These are phyloP conservation scores for Rotaria socialis DNA, from an alignment of 2,888 invertebrate species.

Conservation along the genomic window DNA sequence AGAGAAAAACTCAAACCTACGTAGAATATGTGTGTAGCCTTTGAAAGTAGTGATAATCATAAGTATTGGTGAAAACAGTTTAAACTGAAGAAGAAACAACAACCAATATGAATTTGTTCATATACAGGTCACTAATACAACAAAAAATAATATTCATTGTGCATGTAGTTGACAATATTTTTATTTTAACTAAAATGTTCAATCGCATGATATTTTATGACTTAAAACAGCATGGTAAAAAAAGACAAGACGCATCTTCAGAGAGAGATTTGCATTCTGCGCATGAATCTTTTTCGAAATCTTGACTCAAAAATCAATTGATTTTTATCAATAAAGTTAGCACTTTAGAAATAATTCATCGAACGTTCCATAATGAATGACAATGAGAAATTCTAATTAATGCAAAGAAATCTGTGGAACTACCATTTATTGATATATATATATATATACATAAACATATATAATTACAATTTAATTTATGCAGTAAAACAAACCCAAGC, in stretches of 20 bases:
- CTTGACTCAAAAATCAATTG: too few species aligned
- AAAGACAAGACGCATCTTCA: not conserved
- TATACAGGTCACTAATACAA: not conserved
- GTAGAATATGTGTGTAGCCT: not conserved
- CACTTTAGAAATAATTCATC: too few species aligned
- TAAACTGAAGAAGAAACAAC: not conserved
- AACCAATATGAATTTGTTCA: not conserved
- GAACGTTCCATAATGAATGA: too few species aligned
- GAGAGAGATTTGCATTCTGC: too few species aligned
- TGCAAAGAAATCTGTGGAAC: not conserved
- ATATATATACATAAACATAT: not conserved
- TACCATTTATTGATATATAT: not conserved
- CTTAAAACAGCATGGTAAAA: not conserved
- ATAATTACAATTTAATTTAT: not conserved
- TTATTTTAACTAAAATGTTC: not conserved
- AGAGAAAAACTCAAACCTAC: not conserved
- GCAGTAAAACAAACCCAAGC: not conserved
- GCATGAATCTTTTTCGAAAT: too few species aligned
- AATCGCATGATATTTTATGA: not conserved
- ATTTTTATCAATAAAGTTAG: too few species aligned
- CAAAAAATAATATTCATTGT: not conserved
- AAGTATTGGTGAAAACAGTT: not conserved
- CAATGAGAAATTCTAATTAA: too few species aligned
- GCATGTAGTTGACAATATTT: not conserved
- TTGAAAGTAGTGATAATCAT: not conserved